Evolutionary conservation across 2,113 vertebrate genomes (phyloP).

Genomic region (Sakesphorus luctuosus): DNA sequence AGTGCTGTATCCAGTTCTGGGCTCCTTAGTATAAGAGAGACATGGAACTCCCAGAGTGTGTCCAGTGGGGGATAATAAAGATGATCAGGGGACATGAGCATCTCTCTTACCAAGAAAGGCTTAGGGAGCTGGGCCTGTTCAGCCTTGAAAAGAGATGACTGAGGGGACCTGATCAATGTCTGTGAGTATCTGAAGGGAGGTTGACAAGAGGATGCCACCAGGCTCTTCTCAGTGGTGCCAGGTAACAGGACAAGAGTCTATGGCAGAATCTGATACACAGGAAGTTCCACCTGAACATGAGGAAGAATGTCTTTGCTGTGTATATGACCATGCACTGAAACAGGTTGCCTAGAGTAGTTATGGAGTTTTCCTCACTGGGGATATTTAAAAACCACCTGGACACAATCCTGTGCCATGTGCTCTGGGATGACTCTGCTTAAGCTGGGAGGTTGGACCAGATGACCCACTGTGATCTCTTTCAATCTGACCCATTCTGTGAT

Average conservation of each 20-base stretch:
- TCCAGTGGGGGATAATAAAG: neutral
- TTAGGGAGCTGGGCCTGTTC: neutral
- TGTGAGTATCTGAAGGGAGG: neutral
- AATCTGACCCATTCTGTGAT: neutral
- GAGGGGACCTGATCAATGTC: neutral
- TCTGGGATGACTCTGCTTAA: neutral
- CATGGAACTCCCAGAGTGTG: neutral
- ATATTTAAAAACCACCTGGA: neutral
- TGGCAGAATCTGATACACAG: neutral
- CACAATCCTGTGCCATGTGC: neutral
- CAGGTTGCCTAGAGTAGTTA: neutral
- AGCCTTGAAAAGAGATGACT: neutral
- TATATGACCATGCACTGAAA: neutral
- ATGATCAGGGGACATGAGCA: neutral
- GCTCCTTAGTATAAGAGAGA: neutral
- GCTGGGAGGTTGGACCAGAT: neutral
- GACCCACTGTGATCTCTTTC: neutral
- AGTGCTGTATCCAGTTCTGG: neutral
- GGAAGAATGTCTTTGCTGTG: neutral
- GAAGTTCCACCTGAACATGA: neutral
- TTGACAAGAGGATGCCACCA: neutral
- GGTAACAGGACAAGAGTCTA: neutral
- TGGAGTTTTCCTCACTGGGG: neutral
- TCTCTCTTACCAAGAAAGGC: neutral
- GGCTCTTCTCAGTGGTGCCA: neutral